phyloP scores from a whole-genome alignment of 1,140 invertebrate species.

The Lasioglossum albipes region DNA sequence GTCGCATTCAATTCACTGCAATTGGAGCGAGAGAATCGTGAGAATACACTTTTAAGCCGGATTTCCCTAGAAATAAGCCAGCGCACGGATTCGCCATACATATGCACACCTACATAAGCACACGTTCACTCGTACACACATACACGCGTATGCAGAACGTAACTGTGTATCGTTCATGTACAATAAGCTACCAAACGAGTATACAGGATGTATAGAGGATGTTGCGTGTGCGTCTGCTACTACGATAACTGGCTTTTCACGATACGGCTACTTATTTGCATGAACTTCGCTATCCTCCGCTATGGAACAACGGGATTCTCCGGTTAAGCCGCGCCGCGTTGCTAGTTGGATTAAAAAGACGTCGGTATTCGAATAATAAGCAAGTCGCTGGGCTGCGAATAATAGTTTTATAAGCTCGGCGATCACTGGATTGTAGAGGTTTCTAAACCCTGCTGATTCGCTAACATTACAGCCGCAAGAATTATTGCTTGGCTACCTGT shows the following conservation, averaged over 20 bases:
- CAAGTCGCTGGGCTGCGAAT: neutral
- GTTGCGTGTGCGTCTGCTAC: neutral
- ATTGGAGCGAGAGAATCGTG: neutral
- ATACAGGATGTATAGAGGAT: too few species aligned
- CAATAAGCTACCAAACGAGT: neutral
- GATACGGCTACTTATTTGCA: constrained; percentile 17
- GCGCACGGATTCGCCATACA: neutral
- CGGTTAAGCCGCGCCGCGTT: neutral
- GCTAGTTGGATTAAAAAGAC: neutral
- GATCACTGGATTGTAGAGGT: too few species aligned
- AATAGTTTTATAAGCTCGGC: neutral
- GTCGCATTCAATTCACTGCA: neutral
- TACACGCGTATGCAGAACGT: too few species aligned
- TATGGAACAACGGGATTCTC: neutral
- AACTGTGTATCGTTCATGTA: neutral
- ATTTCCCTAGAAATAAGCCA: neutral
- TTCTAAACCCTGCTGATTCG: too few species aligned
- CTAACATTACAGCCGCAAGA: too few species aligned
- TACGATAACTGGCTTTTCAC: constrained; percentile 21
- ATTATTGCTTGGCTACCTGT: too few species aligned
- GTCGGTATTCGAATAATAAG: neutral
- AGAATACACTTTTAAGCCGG: neutral
- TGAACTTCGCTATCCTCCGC: constrained; percentile 3
- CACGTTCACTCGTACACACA: too few species aligned
- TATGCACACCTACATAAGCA: too few species aligned